phyloP scores from a whole-genome alignment of 2,797 vertebrate species.

The Hydrocynus forskahlii region DNA sequence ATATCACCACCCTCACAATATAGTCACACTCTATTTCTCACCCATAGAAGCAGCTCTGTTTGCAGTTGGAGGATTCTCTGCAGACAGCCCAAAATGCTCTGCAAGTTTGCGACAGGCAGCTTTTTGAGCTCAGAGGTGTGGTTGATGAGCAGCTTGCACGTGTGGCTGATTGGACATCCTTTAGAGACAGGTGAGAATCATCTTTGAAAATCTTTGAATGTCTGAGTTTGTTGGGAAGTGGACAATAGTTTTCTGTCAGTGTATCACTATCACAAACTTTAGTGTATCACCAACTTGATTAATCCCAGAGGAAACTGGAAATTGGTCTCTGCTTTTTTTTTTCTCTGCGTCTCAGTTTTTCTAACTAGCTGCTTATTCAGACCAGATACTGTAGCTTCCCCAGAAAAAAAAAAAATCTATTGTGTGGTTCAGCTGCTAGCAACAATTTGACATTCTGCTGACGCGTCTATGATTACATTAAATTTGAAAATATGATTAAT shows the following conservation, averaged over 20 bases:
- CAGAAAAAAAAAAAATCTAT: no score
- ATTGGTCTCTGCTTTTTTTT: no score
- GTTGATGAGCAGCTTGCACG: slow-evolving; percentile 30
- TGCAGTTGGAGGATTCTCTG: slow-evolving; percentile 62
- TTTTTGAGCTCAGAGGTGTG: slow-evolving; percentile 62
- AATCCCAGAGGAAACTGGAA: no score
- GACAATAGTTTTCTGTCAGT: neutral
- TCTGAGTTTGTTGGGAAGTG: neutral
- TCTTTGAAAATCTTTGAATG: neutral
- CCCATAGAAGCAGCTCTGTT: slow-evolving; percentile 64
- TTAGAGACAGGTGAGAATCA: slow-evolving; percentile 69
- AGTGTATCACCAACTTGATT: no score
- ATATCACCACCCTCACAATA: neutral
- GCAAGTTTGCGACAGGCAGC: slow-evolving; percentile 61
- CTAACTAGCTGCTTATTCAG: no score
- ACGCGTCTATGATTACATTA: no score
- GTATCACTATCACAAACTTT: no score
- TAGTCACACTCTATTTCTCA: neutral
- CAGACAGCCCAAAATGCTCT: slow-evolving; percentile 67
- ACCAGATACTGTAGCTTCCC: no score
- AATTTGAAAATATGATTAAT: no score
- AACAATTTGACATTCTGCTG: no score
- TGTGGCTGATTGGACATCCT: slow-evolving; percentile 60
- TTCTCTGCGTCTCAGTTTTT: no score
- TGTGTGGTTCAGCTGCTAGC: no score